These are phyloP conservation scores for Eupithecia dodoneata DNA, from an alignment of 2,888 invertebrate genomes.

Conservation along the genomic window DNA sequence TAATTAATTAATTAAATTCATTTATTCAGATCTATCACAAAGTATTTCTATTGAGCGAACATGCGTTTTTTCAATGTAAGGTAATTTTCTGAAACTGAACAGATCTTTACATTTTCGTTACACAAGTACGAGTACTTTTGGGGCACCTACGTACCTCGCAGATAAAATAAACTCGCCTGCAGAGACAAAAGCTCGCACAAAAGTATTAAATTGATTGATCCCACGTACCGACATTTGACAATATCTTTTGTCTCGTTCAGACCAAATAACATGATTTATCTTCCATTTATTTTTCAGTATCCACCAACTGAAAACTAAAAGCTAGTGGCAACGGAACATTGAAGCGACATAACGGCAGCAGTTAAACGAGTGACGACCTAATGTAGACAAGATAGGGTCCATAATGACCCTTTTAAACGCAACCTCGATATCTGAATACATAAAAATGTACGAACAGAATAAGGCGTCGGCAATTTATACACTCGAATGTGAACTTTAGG, in stretches of 20 bases:
- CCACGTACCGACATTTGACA: slow-evolving; percentile 1
- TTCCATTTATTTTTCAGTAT: slow-evolving; percentile 11
- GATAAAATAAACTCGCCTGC: background rate
- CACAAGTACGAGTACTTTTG: background rate
- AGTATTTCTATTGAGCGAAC: background rate
- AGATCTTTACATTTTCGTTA: background rate
- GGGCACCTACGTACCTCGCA: background rate
- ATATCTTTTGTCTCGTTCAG: background rate
- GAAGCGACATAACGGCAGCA: slow-evolving; percentile 37
- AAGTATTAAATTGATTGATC: background rate
- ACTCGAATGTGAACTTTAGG: slow-evolving; percentile 43
- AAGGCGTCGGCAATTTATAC: slow-evolving; percentile 43
- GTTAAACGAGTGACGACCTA: slow-evolving; percentile 50
- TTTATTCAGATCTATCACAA: background rate
- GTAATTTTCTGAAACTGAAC: background rate
- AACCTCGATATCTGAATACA: slow-evolving; percentile 51
- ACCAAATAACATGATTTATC: background rate
- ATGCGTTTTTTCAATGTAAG: background rate
- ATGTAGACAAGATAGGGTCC: slow-evolving; percentile 54
- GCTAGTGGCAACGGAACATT: slow-evolving; percentile 25
- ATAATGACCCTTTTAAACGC: slow-evolving; percentile 62
- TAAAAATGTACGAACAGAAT: slow-evolving; percentile 48
- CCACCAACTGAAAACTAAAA: slow-evolving; percentile 14
- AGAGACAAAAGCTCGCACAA: background rate
- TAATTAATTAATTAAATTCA: background rate